phyloP scores from a whole-genome alignment of 2,888 invertebrate species.

The Chaetoderma sp. region DNA sequence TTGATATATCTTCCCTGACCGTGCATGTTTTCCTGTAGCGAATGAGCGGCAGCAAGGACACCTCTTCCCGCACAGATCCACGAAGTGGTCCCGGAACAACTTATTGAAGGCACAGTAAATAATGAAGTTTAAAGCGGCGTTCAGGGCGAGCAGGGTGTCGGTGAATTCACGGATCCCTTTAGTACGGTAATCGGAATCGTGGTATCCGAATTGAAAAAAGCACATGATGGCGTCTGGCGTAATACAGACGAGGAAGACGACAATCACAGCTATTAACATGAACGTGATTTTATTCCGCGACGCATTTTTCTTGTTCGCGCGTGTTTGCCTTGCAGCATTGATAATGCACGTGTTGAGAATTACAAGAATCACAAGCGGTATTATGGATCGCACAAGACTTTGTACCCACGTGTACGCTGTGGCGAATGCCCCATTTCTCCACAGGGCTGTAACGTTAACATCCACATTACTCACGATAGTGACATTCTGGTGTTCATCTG shows the following conservation, averaged over 20 bases:
- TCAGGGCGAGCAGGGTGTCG: slow-evolving; percentile 54
- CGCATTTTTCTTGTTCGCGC: slow-evolving; percentile 32
- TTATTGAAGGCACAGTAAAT: slow-evolving; percentile 58
- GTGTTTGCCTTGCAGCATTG: slow-evolving; percentile 42
- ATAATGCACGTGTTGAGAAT: slow-evolving; percentile 53
- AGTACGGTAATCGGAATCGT: slow-evolving; percentile 49
- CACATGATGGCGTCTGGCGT: slow-evolving; percentile 64
- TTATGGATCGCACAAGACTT: slow-evolving; percentile 52
- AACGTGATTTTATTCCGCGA: slow-evolving; percentile 56
- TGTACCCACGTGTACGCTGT: slow-evolving; percentile 45
- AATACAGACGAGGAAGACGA: slow-evolving; percentile 59
- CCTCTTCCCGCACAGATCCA: slow-evolving; percentile 30
- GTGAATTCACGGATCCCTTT: slow-evolving; percentile 59
- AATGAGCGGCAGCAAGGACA: no score
- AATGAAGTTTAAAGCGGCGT: slow-evolving; percentile 59
- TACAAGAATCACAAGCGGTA: slow-evolving; percentile 50
- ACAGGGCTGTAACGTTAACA: slow-evolving; percentile 42
- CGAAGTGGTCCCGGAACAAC: slow-evolving; percentile 51
- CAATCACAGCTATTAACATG: slow-evolving; percentile 59
- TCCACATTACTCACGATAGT: slow-evolving; percentile 33
- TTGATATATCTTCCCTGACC: no score
- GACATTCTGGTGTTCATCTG: slow-evolving; percentile 20
- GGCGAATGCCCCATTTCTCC: slow-evolving; percentile 44
- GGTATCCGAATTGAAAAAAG: slow-evolving; percentile 56
- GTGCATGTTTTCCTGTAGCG: no score